A percentile compares a stretch with the other conserved stretches of the same genome.
Evolutionary conservation across 2,113 vertebrate genomes (phyloP).

Genomic region (Laterallus jamaicensis): DNA sequence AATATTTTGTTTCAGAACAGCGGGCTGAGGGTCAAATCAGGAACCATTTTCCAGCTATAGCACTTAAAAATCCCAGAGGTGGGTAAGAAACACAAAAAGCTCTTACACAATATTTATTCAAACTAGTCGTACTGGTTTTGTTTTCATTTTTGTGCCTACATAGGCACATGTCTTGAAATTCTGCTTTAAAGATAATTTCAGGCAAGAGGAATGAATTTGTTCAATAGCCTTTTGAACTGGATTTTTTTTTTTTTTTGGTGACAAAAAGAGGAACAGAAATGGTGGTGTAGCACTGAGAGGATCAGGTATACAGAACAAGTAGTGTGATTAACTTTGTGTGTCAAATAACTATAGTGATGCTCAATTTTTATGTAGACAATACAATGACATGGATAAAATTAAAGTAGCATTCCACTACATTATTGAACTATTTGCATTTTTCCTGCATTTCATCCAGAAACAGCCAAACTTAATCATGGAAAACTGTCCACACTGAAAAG

Average conservation of each 20-base stretch:
- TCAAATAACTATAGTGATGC: not conserved
- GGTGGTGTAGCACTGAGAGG: not conserved
- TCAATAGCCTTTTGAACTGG: not conserved
- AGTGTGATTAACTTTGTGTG: not conserved
- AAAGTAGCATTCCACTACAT: not conserved
- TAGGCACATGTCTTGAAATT: not conserved
- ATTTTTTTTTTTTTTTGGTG: not conserved
- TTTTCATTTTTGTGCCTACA: not conserved
- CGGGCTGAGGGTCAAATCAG: not conserved
- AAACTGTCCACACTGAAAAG: not conserved
- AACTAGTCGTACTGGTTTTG: not conserved
- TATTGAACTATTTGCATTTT: not conserved
- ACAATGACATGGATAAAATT: not conserved
- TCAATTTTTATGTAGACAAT: not conserved
- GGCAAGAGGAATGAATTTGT: not conserved
- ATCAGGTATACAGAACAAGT: not conserved
- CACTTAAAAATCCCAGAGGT: not conserved
- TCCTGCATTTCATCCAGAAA: not conserved
- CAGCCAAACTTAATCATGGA: not conserved
- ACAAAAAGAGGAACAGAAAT: not conserved
- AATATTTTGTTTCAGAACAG: not conserved
- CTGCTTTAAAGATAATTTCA: not conserved
- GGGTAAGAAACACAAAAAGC: not conserved
- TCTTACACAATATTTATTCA: not conserved
- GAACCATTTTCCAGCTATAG: not conserved